Base-by-base conservation (phyloP, 2,113 vertebrate genomes). In the Falcunculus frontatus region DNA sequence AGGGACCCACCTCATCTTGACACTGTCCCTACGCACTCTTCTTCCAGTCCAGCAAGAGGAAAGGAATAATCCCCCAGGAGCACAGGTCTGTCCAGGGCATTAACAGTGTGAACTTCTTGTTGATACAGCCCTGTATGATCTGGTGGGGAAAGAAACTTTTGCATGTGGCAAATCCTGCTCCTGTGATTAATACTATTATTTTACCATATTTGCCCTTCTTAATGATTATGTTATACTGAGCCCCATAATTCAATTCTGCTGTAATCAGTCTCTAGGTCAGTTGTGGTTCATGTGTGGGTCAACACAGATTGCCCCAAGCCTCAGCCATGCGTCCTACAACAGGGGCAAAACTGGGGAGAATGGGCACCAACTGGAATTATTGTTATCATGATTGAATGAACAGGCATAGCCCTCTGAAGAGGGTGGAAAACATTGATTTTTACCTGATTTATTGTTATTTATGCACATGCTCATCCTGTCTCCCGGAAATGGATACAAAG, bases 371-470 rank as follows among this genome's bases (percentile, higher is more conserved):
- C 25, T 32, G n/a, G 27, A 63, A 68, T 67, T 74, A 14, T 23
- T 33, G n/a, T 44, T 67, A 29, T 32, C 0, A 1, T 63, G 46
- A 35, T 30, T 32, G 50, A 90, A 53, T 16, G n/a, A 92, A 27
- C 44, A 60, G 56, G 11, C 35, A 68, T 4, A 74, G 41, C 12
- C 52, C 33, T 70, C 44, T 25, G 19, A 84, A 56, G 56, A 78
- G 52, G 26, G 4, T 63, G 42, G 50, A 50, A 67, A 86, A 42
- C 59, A 88, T 39, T 76, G 86, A 75, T 90, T 95, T 89, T 86
- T 67, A 68, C 56, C n/a, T 87, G 30, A 90, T 81, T 90, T 89
- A 63, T 68, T 70, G 50, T 16, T 70, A 26, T 84, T 87, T 92
- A 91, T 53, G 52, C 65, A 84, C 65, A 59, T 19, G 27, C 39